Conservation (phyloP, 2,888 invertebrate genomes). For the Habrosyne pyritoides region DNA sequence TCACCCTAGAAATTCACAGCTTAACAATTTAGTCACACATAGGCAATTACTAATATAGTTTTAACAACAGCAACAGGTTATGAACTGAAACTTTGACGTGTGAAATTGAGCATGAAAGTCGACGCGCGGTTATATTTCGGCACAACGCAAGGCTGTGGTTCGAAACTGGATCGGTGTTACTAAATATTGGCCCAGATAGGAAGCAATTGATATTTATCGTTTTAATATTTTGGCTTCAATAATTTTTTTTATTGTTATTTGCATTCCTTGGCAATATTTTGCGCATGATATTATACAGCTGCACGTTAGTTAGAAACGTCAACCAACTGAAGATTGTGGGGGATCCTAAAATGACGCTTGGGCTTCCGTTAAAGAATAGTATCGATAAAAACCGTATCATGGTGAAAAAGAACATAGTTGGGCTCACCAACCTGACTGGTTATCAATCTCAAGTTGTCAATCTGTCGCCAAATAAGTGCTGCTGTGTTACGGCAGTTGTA, state of each 20-base stretch:
- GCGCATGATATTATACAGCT: background rate
- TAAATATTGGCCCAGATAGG: conserved; percentile 35
- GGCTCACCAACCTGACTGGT: no score
- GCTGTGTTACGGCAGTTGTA: no score
- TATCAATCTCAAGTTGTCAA: no score
- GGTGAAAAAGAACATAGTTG: no score
- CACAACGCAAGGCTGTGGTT: conserved; percentile 23
- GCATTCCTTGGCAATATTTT: conserved; percentile 20
- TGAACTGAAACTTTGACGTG: conserved; percentile 34
- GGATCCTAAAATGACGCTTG: no score
- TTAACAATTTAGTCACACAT: conserved; percentile 35
- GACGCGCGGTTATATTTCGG: conserved; percentile 28
- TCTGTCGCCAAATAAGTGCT: no score
- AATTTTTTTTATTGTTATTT: conserved; percentile 18
- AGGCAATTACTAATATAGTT: conserved; percentile 25
- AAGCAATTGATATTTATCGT: conserved; percentile 25
- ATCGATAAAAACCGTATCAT: no score
- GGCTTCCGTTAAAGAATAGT: no score
- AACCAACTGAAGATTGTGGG: no score
- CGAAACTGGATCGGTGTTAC: conserved; percentile 32
- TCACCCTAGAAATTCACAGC: conserved; percentile 10
- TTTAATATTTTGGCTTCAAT: conserved; percentile 21
- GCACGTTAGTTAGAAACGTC: no score
- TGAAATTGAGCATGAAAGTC: conserved; percentile 51
- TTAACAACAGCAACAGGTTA: conserved; percentile 31